Conservation (phyloP, 2,113 vertebrate genomes). For the Beaufortia kweichowensis region DNA sequence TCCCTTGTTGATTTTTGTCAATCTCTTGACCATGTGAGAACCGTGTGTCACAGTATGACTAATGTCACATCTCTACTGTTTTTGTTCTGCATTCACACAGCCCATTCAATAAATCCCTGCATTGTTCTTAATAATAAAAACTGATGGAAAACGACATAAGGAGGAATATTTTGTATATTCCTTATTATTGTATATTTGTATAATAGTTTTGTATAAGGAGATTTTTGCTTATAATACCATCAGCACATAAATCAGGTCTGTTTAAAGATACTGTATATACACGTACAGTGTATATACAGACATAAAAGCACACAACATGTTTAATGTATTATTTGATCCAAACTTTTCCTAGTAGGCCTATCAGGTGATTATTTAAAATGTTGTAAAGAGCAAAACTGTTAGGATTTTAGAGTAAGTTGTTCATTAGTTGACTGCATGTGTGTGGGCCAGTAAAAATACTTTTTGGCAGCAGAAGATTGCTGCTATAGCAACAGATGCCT, state of each 20-base stretch:
- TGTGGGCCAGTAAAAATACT: constrained; percentile 52
- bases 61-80: constrained; percentile 13
- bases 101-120: constrained; percentile 18
- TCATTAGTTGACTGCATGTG: constrained; percentile 35
- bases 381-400: background rate
- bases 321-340: too few relatives aligned
- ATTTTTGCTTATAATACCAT: too few relatives aligned
- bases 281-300: background rate
- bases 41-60: constrained; percentile 46
- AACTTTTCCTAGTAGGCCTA: too few relatives aligned
- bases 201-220: too few relatives aligned
- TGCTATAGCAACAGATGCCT: constrained; percentile 57
- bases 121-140: background rate
- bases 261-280: too few relatives aligned
- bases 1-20: constrained; percentile 30
- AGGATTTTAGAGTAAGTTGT: background rate
- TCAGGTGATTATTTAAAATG: background rate
- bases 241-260: too few relatives aligned
- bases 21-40: constrained; percentile 41
- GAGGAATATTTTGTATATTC: too few relatives aligned
- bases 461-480: constrained; percentile 45
- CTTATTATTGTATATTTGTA: too few relatives aligned
- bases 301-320: background rate
- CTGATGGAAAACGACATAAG: background rate
- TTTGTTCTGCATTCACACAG: constrained; percentile 8